Evolutionary conservation across 2,113 vertebrate genomes (phyloP).

Genomic region (Clarias magur): DNA sequence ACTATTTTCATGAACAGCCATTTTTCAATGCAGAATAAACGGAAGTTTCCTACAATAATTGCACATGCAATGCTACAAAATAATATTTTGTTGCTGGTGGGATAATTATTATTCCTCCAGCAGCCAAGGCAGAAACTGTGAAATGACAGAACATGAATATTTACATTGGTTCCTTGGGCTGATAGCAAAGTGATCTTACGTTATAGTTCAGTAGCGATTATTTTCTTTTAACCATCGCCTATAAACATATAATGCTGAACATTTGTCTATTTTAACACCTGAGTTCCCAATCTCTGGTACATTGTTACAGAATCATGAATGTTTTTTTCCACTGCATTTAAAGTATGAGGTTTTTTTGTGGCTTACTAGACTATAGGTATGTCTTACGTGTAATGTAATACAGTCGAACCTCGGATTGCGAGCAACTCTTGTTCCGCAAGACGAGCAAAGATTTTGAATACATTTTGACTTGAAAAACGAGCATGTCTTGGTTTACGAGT

Average conservation of each 20-base stretch:
- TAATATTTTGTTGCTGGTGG: not conserved
- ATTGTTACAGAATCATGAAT: not conserved
- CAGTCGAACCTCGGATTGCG: too few relatives aligned
- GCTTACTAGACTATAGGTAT: not conserved
- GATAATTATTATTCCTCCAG: too few relatives aligned
- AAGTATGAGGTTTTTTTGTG: not conserved
- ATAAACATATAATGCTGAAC: not conserved
- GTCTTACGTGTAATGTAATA: not conserved
- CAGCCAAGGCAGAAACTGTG: not conserved
- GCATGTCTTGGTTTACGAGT: too few relatives aligned
- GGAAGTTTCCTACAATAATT: not conserved
- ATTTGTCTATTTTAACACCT: not conserved
- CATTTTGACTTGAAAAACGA: too few relatives aligned
- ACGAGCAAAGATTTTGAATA: too few relatives aligned
- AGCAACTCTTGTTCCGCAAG: too few relatives aligned
- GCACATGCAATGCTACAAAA: not conserved
- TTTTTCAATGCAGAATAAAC: not conserved
- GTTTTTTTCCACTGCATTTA: not conserved
- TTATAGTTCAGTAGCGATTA: not conserved
- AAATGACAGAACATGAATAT: not conserved
- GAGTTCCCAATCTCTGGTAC: not conserved
- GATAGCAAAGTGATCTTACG: conserved; percentile 6
- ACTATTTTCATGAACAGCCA: not conserved
- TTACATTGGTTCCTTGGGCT: not conserved
- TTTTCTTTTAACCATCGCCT: not conserved